Evolutionary conservation across 1,140 invertebrate genomes (phyloP), one percentile per base, ranked within the genome.

Genomic region (Metaphire vulgaris): DNA sequence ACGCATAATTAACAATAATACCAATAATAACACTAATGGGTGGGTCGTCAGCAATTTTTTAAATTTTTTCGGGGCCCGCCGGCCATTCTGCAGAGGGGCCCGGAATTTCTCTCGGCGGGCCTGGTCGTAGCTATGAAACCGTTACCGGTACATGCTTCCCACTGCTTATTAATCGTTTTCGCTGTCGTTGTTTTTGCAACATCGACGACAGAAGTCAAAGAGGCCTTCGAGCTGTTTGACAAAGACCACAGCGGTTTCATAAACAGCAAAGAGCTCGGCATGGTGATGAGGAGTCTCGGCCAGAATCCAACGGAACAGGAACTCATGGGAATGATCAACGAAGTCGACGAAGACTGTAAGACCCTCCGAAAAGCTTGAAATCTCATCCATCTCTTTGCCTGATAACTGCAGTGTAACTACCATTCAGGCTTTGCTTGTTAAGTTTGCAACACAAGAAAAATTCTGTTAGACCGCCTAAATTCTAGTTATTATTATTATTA

Each of bases 191-290:
- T 65, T 15, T 29, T 75, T 6, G 0, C n/a, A 28, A 29, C 69
- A 32, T 70, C 67, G 33, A 12, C 26, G n/a, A 16, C 68, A 80
- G 79, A 79, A 33, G 33, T 74, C 28, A 74, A 71, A 16, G 72
- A 77, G 30, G 76, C 78, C 0, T 79, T 79, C 32, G 65, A 75
- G 15, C 65, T 79, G 70, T 79, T 79, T 70, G 79, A 79, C 72
- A 79, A 79, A 72, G 78, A 72, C 30, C 71, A 72, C 56, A 78
- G 72, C 66, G 78, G 78, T 33, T 71, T 74, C 31, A 77, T 79
- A 33, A 77, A 75, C 28, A 77, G 66, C 26, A 56, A 74, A 71
- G 78, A 79, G 68, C 56, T 79, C 21, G 78, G 74, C 2, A 71
- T 68, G 29, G 79, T 79, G 33, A 73, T 79, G 72, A 26, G 79